Evolutionary conservation across 1,140 invertebrate genomes (phyloP), one percentile per base, ranked within the genome.

Genomic region (Drosophila ficusphila): DNA sequence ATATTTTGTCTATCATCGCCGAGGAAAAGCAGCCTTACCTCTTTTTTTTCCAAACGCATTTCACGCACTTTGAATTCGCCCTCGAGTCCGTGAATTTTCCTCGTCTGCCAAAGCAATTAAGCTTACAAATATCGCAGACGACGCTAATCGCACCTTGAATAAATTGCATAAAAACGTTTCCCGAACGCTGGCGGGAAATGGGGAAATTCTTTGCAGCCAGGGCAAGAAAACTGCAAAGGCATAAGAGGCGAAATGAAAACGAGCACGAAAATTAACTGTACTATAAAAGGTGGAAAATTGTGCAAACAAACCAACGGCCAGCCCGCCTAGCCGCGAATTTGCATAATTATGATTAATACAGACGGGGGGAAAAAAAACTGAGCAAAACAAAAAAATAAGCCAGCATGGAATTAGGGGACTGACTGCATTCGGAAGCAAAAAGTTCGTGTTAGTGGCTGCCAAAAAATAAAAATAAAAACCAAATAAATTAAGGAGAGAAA

Each of bases 221-320:
- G 33, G n/a, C 56, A 53, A 49, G 51, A 44, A 56, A 65, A 36
- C 31, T 71, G 27, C 12, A 21, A 25, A 49, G 41, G 21, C 23
- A 25, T 27, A 31, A 27, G 16, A 21, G 16, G 57, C n/a, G 16
- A 46, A 27, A 46, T 14, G 7, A 53, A 79, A 74, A 88, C 81
- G 51, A 86, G 81, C 81, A 83, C 85, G 75, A 90, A 88, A 88
- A 89, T 88, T 89, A 88, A 88, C 85, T 88, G 83, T 89, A 85
- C 85, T 89, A 89, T 88, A 88, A 88, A 88, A 88, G 83, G 83
- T 88, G 83, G 83, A 88, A 88, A 88, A 88, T 85, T 89, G 85
- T 89, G 86, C 83, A 89, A 88, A 88, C 83, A 89, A 73, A 88
- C 82, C 78, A 83, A 89, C 78, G 54, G 68, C 61, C 27, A 54